Evolutionary conservation across 2,888 invertebrate species (phyloP), one percentile per base, ranked within the genome.

Genomic region (Pristionchus exspectatus): DNA sequence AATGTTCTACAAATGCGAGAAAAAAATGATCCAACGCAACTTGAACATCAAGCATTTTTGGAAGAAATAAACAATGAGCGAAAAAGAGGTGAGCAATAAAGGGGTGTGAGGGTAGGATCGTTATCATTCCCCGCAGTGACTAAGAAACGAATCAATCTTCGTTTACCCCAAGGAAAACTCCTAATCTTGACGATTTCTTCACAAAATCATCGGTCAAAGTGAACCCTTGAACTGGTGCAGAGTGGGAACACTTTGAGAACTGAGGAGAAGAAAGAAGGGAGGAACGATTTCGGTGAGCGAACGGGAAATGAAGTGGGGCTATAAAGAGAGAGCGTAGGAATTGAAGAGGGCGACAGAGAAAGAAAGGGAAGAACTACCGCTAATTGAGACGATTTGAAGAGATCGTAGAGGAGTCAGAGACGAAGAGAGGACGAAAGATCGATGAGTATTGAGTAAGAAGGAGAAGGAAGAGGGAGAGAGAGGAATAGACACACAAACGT

Each of bases 371-470:
- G 33, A 66, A 50, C 44, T 33, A 2, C 33, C 21, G 50, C 81
- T 81, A 81, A 81, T 77, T 81, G 81, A 44, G 33, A n/a, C 12
- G 81, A 21, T 27, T 27, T 21, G 44, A 50, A 50, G 69, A 87
- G 87, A 87, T 18, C 69, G 30, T 27, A 7, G 69, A 69, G 87
- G 38, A 21, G 50, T 44, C 18, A 72, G 87, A 87, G 87, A 87
- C 16, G 50, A 0, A 69, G 69, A 69, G 85, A 66, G 33, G 30
- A 12, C 10, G 30, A 72, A 33, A 16, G 72, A 81, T 81, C 50
- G 81, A 81, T 56, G 56, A 86, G 87, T 69, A 69, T 87, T 69
- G 87, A 66, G 87, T 69, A 69, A 72, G 50, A 16, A 87, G 63
- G 27, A 50, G 87, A 63, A 30, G 59, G 44, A 33, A 63, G 44